phyloP scores from a whole-genome alignment of 2,888 invertebrate genomes.

The Sipha maydis region DNA sequence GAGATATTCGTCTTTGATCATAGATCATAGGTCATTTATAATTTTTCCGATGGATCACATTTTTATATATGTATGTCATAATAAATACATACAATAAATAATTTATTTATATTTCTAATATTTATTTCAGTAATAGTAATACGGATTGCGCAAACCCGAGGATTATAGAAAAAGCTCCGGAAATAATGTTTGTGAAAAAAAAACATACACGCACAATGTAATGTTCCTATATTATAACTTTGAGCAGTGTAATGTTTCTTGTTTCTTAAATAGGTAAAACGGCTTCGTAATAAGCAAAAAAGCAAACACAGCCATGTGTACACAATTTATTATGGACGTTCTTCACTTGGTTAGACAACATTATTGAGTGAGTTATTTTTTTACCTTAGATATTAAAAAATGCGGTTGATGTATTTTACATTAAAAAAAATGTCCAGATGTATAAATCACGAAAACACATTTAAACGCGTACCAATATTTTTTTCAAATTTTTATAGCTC shows the following conservation, averaged over 20 bases:
- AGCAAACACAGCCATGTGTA: neutral
- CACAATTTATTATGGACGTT: constrained; percentile 41
- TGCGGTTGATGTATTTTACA: constrained; percentile 20
- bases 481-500: neutral
- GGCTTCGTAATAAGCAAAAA: constrained; percentile 25
- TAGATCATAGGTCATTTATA: too few relatives aligned
- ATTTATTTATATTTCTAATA: too few relatives aligned
- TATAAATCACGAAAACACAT: constrained; percentile 36
- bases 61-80: too few relatives aligned
- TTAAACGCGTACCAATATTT: neutral
- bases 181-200: constrained; percentile 12
- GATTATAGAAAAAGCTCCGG: neutral
- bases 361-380: constrained; percentile 30
- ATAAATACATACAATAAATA: too few relatives aligned
- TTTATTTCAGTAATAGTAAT: neutral
- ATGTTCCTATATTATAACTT: neutral
- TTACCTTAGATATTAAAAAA: neutral
- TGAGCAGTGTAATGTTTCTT: constrained; percentile 19
- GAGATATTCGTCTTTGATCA: too few relatives aligned
- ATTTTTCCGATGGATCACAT: too few relatives aligned
- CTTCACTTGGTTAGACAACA: constrained; percentile 51
- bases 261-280: constrained; percentile 53
- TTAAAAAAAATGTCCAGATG: neutral
- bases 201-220: neutral
- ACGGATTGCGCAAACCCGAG: neutral